These are phyloP conservation scores for Oreamnos americanus DNA, from an alignment of 2,113 vertebrate genomes.

Conservation along the genomic window DNA sequence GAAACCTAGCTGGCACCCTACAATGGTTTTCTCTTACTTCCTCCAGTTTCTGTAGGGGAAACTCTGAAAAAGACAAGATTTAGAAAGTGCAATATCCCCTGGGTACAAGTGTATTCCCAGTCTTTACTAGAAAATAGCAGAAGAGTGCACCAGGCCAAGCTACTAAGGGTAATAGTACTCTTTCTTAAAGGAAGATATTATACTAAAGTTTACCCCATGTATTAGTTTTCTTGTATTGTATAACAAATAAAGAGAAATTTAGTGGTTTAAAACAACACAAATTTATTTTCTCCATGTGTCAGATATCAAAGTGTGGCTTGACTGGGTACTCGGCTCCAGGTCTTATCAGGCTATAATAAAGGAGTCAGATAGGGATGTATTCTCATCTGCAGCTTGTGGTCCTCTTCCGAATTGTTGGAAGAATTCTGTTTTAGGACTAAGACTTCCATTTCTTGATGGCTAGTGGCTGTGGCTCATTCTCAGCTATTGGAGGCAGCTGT, in stretches of 20 bases:
- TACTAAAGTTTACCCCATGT: not conserved
- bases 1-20: not conserved
- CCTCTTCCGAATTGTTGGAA: not conserved
- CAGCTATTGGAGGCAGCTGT: not conserved
- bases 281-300: not conserved
- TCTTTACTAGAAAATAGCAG: not conserved
- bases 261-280: not conserved
- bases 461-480: not conserved
- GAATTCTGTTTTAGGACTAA: not conserved
- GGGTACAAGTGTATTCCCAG: not conserved
- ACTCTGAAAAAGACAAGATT: not conserved
- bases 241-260: not conserved
- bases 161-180: not conserved
- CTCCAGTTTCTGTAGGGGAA: not conserved
- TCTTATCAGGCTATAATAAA: not conserved
- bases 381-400: not conserved
- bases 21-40: not conserved
- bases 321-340: not conserved
- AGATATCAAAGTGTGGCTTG: not conserved
- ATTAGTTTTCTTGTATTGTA: not conserved
- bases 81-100: not conserved
- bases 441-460: not conserved
- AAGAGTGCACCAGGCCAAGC: not conserved
- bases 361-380: not conserved
- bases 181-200: not conserved